phyloP scores from a whole-genome alignment of 1,140 invertebrate species.

The Meteorus sp. region DNA sequence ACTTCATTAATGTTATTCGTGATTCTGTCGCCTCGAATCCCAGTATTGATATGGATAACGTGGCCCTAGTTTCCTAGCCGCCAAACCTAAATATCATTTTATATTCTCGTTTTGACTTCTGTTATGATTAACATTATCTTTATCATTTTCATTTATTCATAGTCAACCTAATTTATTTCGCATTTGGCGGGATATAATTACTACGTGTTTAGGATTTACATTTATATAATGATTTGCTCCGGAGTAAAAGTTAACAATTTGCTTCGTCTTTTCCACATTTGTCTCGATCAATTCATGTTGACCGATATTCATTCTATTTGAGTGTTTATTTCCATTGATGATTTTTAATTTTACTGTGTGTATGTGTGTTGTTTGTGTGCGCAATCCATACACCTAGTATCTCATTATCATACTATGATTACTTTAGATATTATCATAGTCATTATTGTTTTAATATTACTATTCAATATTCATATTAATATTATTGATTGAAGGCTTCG shows the following conservation, averaged over 20 bases:
- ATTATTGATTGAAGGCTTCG: neutral
- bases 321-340: neutral
- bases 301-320: slow-evolving; percentile 2
- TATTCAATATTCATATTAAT: neutral
- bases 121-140: slow-evolving; percentile 12
- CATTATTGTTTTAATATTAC: neutral
- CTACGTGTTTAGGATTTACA: too few species aligned
- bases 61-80: slow-evolving; percentile 30
- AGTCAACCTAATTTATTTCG: slow-evolving; percentile 29
- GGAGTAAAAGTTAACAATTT: too few species aligned
- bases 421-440: slow-evolving; percentile 2
- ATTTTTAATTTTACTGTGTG: slow-evolving; percentile 3
- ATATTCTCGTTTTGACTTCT: neutral
- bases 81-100: slow-evolving; percentile 23
- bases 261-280: too few species aligned
- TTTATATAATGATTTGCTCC: too few species aligned
- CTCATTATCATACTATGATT: slow-evolving; percentile 4
- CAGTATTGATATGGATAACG: slow-evolving; percentile 46
- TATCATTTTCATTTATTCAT: slow-evolving; percentile 3
- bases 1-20: slow-evolving; percentile 6
- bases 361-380: slow-evolving; percentile 15
- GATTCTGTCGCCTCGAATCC: slow-evolving; percentile 23
- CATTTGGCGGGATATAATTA: too few species aligned
- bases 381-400: slow-evolving; percentile 13
- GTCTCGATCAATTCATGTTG: too few species aligned